These are phyloP conservation scores for Myopa testacea DNA, from an alignment of 2,888 invertebrate genomes.

Conservation along the genomic window DNA sequence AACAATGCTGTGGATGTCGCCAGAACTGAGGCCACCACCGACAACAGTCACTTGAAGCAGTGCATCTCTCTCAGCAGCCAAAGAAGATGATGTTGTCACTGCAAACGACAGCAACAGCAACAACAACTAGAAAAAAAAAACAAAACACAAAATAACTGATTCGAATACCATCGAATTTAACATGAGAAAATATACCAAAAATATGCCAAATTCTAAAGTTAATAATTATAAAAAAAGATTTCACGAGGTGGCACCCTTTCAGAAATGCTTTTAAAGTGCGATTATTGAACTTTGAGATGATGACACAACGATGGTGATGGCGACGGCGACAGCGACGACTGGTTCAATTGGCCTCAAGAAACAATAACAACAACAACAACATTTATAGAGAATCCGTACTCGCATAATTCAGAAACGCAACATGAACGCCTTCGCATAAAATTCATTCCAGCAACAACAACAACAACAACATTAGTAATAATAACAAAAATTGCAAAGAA, in stretches of 20 bases:
- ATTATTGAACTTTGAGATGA: neutral
- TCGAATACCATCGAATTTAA: neutral
- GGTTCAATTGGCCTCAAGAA: slow-evolving; percentile 34
- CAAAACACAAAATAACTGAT: neutral
- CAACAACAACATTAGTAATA: slow-evolving; percentile 8
- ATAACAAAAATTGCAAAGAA: slow-evolving; percentile 17
- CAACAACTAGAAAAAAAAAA: slow-evolving; percentile 3
- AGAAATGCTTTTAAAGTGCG: neutral
- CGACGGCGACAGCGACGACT: neutral
- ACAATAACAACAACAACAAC: slow-evolving; percentile 17
- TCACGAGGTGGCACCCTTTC: neutral
- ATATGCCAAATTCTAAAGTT: neutral
- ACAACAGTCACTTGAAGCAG: slow-evolving; percentile 1
- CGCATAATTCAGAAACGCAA: slow-evolving; percentile 35
- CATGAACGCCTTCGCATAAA: slow-evolving; percentile 46
- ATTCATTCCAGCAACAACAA: slow-evolving; percentile 33
- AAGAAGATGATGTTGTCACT: slow-evolving; percentile 28
- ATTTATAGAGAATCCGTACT: neutral
- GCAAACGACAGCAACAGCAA: neutral
- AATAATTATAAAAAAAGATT: neutral
- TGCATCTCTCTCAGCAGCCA: slow-evolving; percentile 17
- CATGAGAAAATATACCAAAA: neutral
- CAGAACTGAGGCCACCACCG: neutral
- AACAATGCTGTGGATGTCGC: slow-evolving; percentile 23
- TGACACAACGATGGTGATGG: neutral